phyloP scores from a whole-genome alignment of 2,888 invertebrate species.

The Octonoba sinensis region DNA sequence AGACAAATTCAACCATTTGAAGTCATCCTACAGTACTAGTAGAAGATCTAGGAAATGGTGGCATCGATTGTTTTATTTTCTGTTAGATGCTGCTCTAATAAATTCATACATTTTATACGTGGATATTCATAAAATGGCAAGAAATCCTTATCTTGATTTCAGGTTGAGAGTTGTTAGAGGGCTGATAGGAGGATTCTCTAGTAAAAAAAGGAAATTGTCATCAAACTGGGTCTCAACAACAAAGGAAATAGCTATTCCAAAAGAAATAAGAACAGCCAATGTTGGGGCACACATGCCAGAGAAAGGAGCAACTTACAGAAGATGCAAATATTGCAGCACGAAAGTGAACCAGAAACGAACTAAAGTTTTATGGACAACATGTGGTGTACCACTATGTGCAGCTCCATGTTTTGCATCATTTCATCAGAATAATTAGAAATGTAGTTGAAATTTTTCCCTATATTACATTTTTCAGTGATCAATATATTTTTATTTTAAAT shows the following conservation, averaged over 20 bases:
- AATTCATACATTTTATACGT: conserved; percentile 14
- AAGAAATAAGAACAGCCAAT: conserved; percentile 22
- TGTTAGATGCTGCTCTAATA: conserved; percentile 14
- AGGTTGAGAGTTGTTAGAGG: too few species aligned
- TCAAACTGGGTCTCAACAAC: too few species aligned
- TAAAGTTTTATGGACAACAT: conserved; percentile 4
- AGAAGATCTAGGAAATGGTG: conserved; percentile 27
- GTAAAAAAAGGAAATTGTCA: conserved; percentile 22
- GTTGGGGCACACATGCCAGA: conserved; percentile 25
- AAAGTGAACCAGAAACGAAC: too few species aligned
- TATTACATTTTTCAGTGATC: too few species aligned
- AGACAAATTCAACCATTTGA: too few species aligned
- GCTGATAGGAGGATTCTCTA: conserved; percentile 22
- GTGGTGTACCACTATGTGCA: conserved; percentile 14
- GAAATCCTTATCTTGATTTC: too few species aligned
- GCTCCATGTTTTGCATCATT: conserved; percentile 3
- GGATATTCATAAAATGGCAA: too few species aligned
- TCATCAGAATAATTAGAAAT: conserved; percentile 6
- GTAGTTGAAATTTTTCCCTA: too few species aligned
- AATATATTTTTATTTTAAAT: too few species aligned
- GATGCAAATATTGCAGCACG: not conserved
- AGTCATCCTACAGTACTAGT: conserved; percentile 10
- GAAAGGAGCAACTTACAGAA: not conserved
- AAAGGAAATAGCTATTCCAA: not conserved
- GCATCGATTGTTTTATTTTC: conserved; percentile 25